Percentiles rank a stretch among this genome's conserved stretches.
phyloP scores from a whole-genome alignment of 2,888 invertebrate species.

The Caprella mutica region DNA sequence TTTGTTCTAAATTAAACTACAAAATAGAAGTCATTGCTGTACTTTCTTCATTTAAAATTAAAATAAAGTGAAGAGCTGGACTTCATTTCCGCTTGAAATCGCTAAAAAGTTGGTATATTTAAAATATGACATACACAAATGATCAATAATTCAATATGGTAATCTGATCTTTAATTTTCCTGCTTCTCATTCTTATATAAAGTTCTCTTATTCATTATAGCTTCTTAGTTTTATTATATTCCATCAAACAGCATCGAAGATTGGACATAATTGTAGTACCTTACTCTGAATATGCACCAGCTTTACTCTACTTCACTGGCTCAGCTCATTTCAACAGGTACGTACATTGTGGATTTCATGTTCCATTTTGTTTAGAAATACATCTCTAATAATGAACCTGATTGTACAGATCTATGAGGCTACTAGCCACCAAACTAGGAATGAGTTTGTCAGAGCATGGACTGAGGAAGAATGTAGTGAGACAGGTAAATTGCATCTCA shows the following conservation, averaged over 20 bases:
- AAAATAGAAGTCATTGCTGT: no score
- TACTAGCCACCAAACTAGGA: constrained; percentile 42
- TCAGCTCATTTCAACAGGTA: constrained; percentile 45
- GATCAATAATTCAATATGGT: no score
- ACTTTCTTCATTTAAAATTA: no score
- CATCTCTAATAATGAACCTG: background rate
- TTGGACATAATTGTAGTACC: constrained; percentile 45
- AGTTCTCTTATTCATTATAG: no score
- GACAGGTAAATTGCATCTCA: constrained; percentile 36
- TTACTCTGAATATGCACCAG: constrained; percentile 43
- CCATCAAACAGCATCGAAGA: constrained; percentile 40
- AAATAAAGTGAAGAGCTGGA: no score
- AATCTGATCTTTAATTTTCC: no score
- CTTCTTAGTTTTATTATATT: no score
- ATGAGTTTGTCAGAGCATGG: constrained; percentile 46
- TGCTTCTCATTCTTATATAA: no score
- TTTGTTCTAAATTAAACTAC: no score
- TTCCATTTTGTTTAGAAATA: background rate
- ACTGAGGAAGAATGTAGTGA: constrained; percentile 38
- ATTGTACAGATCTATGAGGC: constrained; percentile 40
- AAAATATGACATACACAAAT: no score
- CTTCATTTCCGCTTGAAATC: no score
- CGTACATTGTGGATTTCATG: background rate
- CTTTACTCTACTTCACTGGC: constrained; percentile 45
- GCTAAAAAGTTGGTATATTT: no score